Evolutionary conservation across 2,888 invertebrate genomes (phyloP).

Genomic region (Stenodema calcarata): DNA sequence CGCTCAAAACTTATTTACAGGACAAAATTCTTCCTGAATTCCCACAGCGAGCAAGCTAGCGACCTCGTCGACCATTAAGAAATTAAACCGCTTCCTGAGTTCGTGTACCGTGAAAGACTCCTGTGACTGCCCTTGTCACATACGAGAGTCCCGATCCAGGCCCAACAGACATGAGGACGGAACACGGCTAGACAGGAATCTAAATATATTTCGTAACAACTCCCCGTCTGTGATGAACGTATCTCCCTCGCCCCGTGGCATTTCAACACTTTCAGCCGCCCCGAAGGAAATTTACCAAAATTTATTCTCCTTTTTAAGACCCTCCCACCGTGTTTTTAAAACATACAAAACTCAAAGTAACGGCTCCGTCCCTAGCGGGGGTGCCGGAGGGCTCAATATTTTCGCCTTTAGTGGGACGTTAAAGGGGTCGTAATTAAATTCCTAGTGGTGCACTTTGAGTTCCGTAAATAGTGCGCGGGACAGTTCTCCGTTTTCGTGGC

Average conservation of each 20-base stretch:
- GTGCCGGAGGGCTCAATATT: background rate
- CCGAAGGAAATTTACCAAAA: background rate
- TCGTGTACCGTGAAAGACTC: too few species aligned
- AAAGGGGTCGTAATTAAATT: background rate
- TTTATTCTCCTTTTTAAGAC: background rate
- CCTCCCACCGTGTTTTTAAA: background rate
- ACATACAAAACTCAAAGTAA: background rate
- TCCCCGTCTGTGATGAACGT: background rate
- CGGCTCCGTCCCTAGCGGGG: background rate
- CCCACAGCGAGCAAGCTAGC: too few species aligned
- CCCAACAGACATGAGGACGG: background rate
- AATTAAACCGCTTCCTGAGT: background rate
- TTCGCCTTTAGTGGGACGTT: background rate
- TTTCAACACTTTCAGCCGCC: background rate
- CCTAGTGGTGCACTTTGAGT: background rate
- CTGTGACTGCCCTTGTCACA: too few species aligned
- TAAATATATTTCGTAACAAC: background rate
- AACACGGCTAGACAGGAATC: constrained; percentile 3
- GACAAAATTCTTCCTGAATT: too few species aligned
- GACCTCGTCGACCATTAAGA: too few species aligned
- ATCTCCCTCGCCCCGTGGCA: background rate
- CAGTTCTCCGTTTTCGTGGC: background rate
- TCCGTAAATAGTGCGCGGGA: background rate
- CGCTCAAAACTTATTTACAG: too few species aligned
- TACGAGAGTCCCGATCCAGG: background rate